Base-by-base conservation (phyloP, 2,888 invertebrate species). In the Drosophila antonietae region DNA sequence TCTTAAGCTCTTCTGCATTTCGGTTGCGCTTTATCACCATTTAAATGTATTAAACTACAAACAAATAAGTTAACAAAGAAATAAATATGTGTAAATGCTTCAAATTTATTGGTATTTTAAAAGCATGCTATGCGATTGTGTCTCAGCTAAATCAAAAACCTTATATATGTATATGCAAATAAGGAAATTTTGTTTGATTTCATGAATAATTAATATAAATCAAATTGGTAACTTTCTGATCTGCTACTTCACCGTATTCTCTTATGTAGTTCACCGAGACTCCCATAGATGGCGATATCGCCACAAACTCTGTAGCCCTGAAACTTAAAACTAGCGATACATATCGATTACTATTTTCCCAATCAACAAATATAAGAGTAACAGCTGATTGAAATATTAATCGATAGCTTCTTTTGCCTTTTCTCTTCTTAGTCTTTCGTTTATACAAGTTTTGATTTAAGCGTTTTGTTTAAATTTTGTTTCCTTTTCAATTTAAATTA, bases 1-100 rank as follows among this genome's bases (percentile, higher is more conserved):
- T 91, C 62, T 69, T 76, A 0, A 60, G 7, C 12, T 72, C 84
- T 7, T 72, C 75, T 3, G 57, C 59, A 35, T 75, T 67, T 5
- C 78, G 78, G 2, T 41, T 47, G 6, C 90, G 88, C 31, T 69
- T 88, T 0, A 78, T 44, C 57, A 75, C 63, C 67, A 75, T 71
- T n/a, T 33, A n/a, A 20, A 35, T 14, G 12, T 8, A 20, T 15
- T 52, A 10, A 51, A 52, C n/a, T 28, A 37, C 15, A 59, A 58
- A 12, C 10, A 37, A 47, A 46, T 6, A 35, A 14, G 2, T 35
- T 4, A n/a, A 33, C 14, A 31, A 31, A 18, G 0, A 15, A 43
- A 28, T 20, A n/a, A 28, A 39, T 12, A 39, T 53, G n/a, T 51
- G 3, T 31, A 10, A n/a, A 15, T 37, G 15, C 14, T 20, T 8